Evolutionary conservation across 1,140 invertebrate genomes (phyloP).

Genomic region (Riptortus pedestris): DNA sequence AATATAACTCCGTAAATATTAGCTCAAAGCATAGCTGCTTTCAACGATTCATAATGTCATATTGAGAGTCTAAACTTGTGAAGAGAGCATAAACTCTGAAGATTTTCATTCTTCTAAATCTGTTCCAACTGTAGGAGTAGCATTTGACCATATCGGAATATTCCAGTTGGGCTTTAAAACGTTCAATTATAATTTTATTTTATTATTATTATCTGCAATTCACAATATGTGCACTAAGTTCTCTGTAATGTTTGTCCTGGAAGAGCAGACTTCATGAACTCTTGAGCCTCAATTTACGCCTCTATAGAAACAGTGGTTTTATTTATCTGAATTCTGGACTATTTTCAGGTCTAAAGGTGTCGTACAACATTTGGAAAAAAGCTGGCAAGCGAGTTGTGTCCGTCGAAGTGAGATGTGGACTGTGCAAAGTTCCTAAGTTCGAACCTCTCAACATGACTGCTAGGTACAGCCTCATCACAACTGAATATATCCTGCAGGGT

Average conservation of each 20-base stretch:
- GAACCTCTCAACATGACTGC: conserved; percentile 31
- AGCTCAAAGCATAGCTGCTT: no score
- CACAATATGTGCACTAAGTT: not conserved
- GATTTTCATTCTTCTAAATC: no score
- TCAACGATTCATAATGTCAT: no score
- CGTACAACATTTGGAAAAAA: not conserved
- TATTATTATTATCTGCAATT: not conserved
- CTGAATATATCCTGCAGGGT: conserved; percentile 42
- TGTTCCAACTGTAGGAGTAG: no score
- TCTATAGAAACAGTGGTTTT: not conserved
- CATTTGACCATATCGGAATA: no score
- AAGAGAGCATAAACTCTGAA: no score
- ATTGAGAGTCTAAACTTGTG: no score
- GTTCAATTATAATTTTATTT: not conserved
- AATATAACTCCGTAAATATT: no score
- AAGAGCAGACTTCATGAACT: not conserved
- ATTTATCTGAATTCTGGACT: not conserved
- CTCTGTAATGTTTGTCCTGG: not conserved
- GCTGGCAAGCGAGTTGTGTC: conserved; percentile 41
- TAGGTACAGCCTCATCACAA: conserved; percentile 42
- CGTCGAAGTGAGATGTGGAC: conserved; percentile 40
- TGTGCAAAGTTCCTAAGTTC: conserved; percentile 43
- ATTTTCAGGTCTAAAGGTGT: not conserved
- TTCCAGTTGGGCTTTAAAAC: not conserved
- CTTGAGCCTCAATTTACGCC: not conserved